Conservation (phyloP, 2,888 invertebrate genomes). For the Drosophila nigritarsus region DNA sequence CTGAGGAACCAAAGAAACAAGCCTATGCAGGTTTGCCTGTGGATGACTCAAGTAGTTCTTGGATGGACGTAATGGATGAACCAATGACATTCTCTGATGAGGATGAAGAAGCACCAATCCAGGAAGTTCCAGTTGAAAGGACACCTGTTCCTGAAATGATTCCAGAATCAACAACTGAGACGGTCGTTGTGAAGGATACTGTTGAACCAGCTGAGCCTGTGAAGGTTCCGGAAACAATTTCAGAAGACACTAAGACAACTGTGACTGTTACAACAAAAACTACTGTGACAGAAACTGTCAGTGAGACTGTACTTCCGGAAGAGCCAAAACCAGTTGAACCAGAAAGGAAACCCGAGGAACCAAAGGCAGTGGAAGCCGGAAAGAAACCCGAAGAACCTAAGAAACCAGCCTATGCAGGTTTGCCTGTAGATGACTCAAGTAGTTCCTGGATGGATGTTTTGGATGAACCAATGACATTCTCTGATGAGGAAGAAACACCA, state of each 20-base stretch:
- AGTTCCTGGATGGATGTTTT: no score
- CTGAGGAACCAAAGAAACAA: constrained; percentile 14
- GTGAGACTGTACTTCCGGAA: no score
- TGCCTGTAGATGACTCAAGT: no score
- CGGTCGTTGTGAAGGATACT: background rate
- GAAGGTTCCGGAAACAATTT: background rate
- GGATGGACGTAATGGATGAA: constrained; percentile 82
- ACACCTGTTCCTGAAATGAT: constrained; percentile 44
- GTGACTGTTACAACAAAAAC: no score
- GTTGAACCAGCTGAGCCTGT: background rate
- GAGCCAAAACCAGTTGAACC: no score
- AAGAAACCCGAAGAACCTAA: no score
- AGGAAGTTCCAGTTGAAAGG: constrained; percentile 1
- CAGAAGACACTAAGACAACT: no score
- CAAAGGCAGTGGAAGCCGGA: no score
- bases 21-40: constrained; percentile 16
- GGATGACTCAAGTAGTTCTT: constrained; percentile 47
- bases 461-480: no score
- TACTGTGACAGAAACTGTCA: no score
- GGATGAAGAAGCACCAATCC: constrained; percentile 31
- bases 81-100: constrained; percentile 77
- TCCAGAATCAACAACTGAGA: background rate
- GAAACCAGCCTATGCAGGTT: no score
- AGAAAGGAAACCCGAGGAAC: no score
- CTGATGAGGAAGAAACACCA: background rate